Conservation (phyloP, 2,888 invertebrate genomes). For the Abrostola triplasia region DNA sequence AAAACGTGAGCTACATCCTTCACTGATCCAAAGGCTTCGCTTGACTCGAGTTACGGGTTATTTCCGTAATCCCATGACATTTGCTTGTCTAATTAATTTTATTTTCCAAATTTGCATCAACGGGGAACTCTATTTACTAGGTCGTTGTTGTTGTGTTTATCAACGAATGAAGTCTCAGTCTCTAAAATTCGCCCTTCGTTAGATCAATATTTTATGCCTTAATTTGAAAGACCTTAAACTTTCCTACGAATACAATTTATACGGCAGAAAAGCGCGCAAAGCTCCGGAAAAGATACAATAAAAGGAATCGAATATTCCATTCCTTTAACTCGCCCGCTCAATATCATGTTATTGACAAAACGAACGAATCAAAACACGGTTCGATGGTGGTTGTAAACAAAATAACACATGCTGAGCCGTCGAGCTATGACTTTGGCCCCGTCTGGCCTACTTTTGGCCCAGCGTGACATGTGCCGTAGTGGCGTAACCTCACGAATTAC, state of each 20-base stretch:
- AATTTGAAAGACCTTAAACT: too few species aligned
- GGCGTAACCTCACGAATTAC: slow-evolving; percentile 24
- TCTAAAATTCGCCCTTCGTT: too few species aligned
- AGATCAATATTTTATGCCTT: too few species aligned
- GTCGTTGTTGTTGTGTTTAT: too few species aligned
- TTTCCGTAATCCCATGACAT: slow-evolving; percentile 47
- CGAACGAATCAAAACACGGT: slow-evolving; percentile 41
- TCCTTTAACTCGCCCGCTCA: slow-evolving; percentile 3
- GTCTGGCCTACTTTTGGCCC: slow-evolving; percentile 52
- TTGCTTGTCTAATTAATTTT: slow-evolving; percentile 36
- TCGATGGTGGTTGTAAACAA: slow-evolving; percentile 49
- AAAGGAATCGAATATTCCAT: slow-evolving; percentile 8
- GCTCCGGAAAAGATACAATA: background rate
- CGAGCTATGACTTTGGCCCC: slow-evolving; percentile 48
- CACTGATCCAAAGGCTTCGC: slow-evolving; percentile 38
- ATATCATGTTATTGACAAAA: slow-evolving; percentile 45
- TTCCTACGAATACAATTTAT: too few species aligned
- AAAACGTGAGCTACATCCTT: slow-evolving; percentile 40
- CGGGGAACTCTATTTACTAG: background rate
- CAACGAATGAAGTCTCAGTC: too few species aligned
- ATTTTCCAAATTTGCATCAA: slow-evolving; percentile 40
- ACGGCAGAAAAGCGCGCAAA: background rate
- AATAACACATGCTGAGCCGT: slow-evolving; percentile 51
- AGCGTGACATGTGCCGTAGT: slow-evolving; percentile 14
- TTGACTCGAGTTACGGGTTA: slow-evolving; percentile 16